phyloP scores from a whole-genome alignment of 2,113 vertebrate genomes.

The Burhinus oedicnemus region DNA sequence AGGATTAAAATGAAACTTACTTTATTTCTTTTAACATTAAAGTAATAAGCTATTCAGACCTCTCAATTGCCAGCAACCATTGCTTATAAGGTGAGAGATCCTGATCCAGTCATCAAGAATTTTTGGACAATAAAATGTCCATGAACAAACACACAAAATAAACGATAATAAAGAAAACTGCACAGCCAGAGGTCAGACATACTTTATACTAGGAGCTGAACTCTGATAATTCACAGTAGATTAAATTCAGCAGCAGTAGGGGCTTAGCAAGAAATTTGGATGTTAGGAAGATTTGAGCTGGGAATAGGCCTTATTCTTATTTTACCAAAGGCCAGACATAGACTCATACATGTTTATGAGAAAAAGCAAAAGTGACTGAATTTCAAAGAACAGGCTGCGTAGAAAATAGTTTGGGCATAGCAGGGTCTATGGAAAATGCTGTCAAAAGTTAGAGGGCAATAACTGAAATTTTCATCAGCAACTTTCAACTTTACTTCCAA shows the following conservation, averaged over 20 bases:
- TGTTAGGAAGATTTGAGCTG: slow-evolving; percentile 55
- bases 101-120: background rate
- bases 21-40: background rate
- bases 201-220: background rate
- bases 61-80: background rate
- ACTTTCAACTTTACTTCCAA: slow-evolving; percentile 41
- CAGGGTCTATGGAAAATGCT: slow-evolving; percentile 30
- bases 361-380: slow-evolving; percentile 55
- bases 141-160: background rate
- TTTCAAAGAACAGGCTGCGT: background rate
- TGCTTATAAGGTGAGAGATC: background rate
- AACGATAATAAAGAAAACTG: slow-evolving; percentile 19
- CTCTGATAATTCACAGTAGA: slow-evolving; percentile 41
- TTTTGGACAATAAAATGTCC: slow-evolving; percentile 8
- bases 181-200: slow-evolving; percentile 23
- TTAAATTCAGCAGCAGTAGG: slow-evolving; percentile 53
- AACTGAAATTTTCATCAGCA: slow-evolving; percentile 59
- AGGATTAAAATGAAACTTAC: background rate
- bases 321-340: slow-evolving; percentile 48
- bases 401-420: slow-evolving; percentile 22
- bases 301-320: slow-evolving; percentile 45
- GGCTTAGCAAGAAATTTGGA: slow-evolving; percentile 50
- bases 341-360: slow-evolving; percentile 59
- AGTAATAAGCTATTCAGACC: background rate
- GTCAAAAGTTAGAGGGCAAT: slow-evolving; percentile 58